A percentile compares a stretch with the other conserved stretches of the same genome.
Conservation (phyloP, 2,888 invertebrate genomes). For the Dynastes hyllus region DNA sequence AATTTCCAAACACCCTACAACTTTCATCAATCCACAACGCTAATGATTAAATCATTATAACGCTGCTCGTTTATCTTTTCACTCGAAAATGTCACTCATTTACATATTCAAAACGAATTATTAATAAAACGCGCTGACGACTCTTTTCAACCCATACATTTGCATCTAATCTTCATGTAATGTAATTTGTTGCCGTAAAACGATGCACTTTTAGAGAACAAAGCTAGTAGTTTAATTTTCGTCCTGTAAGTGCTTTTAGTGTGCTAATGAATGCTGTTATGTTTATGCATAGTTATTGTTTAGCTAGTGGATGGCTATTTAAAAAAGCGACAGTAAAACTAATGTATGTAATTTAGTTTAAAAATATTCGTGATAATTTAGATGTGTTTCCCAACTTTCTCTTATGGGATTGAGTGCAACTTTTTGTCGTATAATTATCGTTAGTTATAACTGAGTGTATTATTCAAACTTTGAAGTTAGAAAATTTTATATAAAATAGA, state of each 20-base stretch:
- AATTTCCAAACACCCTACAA: neutral
- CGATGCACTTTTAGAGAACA: neutral
- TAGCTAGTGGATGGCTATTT: neutral
- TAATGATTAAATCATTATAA: slow-evolving; percentile 13
- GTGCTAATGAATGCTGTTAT: neutral
- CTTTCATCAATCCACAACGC: neutral
- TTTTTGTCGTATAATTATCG: too few relatives aligned
- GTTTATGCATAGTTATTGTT: neutral
- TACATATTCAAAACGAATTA: neutral
- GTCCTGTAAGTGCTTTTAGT: neutral
- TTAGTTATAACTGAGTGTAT: too few relatives aligned
- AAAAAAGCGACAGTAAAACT: neutral
- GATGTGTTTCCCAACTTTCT: too few relatives aligned
- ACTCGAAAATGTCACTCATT: neutral
- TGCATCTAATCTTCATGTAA: slow-evolving; percentile 2
- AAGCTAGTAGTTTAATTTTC: neutral
- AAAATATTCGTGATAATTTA: neutral
- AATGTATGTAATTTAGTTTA: neutral
- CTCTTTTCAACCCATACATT: neutral
- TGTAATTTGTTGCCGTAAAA: neutral
- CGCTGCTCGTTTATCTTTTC: neutral
- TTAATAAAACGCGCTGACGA: slow-evolving; percentile 3
- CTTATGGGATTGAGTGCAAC: too few relatives aligned
- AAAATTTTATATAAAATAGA: too few relatives aligned
- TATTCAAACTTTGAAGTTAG: too few relatives aligned